Percentiles rank a stretch among this genome's conserved stretches.
Conservation (phyloP, 2,113 vertebrate species). For the human (Homo sapiens) region GRCh38 chr20:13200001-13200500, state of each 20-base stretch:
- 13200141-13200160: neutral
- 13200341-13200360: neutral
- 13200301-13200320: neutral
- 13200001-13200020: slow-evolving; percentile 31
- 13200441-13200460: neutral
- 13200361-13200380: neutral
- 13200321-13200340: neutral
- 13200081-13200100: neutral
- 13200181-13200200: neutral
- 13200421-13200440: slow-evolving; percentile 2
- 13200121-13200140: neutral
- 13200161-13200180: neutral
- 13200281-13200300: neutral
- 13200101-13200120: neutral
- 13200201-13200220: neutral
- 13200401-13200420: neutral
- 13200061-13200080: slow-evolving; percentile 2
- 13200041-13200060: neutral
- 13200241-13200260: neutral
- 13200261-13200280: neutral
- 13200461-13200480: neutral
- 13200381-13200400: neutral
- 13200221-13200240: neutral
- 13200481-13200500: neutral
- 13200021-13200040: neutral